Evolutionary conservation across 1,140 invertebrate species (phyloP).

Genomic region (Latrodectus geometricus): DNA sequence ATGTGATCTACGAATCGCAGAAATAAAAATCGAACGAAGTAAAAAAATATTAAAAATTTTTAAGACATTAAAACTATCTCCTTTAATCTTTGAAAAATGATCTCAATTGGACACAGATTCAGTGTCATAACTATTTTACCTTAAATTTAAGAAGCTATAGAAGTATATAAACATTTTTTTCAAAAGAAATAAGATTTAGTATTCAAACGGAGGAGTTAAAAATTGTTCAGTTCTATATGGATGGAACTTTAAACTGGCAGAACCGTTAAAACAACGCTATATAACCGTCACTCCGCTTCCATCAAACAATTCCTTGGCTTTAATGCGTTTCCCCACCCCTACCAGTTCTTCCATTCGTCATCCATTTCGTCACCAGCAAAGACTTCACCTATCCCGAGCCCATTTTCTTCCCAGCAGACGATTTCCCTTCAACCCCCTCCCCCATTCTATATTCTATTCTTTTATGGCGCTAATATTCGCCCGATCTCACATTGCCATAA

Average conservation of each 20-base stretch:
- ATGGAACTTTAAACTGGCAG: constrained; percentile 6
- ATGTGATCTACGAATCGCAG: no score
- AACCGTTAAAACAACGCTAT: constrained; percentile 7
- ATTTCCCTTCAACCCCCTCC: constrained; percentile 22
- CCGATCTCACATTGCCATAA: constrained; percentile 43
- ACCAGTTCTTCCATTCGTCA: constrained; percentile 2
- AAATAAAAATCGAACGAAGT: no score
- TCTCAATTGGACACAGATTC: no score
- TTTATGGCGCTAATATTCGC: constrained; percentile 56
- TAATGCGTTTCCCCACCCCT: constrained; percentile 4
- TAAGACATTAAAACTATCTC: no score
- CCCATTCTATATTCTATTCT: constrained; percentile 29
- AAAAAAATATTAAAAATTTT: no score
- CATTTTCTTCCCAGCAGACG: constrained; percentile 39
- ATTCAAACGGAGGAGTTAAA: neutral
- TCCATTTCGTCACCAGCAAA: constrained; percentile 28
- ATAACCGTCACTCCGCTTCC: neutral
- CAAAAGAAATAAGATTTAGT: no score
- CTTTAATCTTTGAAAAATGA: no score
- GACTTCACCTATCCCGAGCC: constrained; percentile 22
- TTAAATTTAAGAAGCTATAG: no score
- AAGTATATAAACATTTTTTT: no score
- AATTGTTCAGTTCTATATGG: neutral
- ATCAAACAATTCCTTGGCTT: neutral
- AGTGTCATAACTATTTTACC: no score